Percentiles rank a stretch among this genome's conserved stretches.
Evolutionary conservation across 2,888 invertebrate species (phyloP).

Genomic region (Meiosimyza platycephala): DNA sequence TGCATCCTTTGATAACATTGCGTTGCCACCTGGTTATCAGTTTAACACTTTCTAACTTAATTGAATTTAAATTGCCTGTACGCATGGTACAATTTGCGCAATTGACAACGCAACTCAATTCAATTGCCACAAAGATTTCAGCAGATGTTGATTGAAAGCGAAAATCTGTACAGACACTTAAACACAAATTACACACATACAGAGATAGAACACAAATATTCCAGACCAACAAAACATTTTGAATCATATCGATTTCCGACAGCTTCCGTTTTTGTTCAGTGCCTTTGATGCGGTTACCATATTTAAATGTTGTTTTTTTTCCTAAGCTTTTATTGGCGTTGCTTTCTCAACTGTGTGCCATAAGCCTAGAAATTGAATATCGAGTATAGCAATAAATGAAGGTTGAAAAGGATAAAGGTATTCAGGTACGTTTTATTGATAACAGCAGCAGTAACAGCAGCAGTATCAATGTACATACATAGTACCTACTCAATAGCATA

Average conservation of each 20-base stretch:
- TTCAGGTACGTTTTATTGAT: no score
- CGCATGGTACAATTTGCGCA: background rate
- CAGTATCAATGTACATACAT: no score
- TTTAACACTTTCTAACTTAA: background rate
- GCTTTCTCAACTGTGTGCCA: no score
- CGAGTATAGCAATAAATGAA: no score
- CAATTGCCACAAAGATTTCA: background rate
- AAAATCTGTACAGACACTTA: slow-evolving; percentile 21
- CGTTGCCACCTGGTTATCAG: background rate
- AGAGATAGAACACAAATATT: background rate
- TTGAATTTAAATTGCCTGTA: slow-evolving; percentile 22
- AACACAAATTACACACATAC: slow-evolving; percentile 1
- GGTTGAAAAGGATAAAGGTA: no score
- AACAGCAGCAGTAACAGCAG: no score
- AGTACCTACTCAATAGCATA: no score
- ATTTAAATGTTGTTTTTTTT: no score
- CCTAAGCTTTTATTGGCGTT: no score
- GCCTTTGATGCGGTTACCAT: background rate
- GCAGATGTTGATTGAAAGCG: background rate
- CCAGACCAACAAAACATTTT: background rate
- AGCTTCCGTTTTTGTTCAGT: background rate
- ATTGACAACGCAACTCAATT: background rate
- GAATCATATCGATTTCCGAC: slow-evolving; percentile 15
- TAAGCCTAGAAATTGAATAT: no score
- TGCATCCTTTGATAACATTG: background rate